Conservation (phyloP, 2,113 vertebrate species). For the Cacatua alba region DNA sequence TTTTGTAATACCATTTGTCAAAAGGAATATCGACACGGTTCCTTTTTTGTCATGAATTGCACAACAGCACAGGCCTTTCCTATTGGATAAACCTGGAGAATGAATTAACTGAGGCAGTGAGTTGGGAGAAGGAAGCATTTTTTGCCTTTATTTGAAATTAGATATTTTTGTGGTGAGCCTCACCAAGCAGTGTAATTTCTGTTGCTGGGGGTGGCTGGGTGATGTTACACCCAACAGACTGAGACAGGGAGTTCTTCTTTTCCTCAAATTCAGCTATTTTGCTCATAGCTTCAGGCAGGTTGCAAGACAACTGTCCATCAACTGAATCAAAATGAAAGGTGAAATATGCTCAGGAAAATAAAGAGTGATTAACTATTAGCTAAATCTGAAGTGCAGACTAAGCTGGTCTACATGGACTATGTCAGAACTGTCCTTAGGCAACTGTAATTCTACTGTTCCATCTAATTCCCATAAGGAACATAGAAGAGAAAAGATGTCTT, state of each 20-base stretch:
- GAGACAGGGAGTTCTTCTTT: background rate
- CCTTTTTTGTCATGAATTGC: background rate
- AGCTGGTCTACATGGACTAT: background rate
- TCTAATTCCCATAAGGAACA: background rate
- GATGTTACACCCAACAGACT: background rate
- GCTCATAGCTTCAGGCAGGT: background rate
- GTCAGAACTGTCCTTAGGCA: background rate
- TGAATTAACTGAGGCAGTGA: background rate
- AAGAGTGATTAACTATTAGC: background rate
- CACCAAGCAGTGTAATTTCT: background rate
- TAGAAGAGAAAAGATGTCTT: background rate
- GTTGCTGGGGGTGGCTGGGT: background rate
- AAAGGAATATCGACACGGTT: background rate
- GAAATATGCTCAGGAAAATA: background rate
- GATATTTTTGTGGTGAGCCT: background rate
- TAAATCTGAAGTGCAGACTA: background rate
- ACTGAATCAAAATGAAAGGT: background rate
- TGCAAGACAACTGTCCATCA: background rate
- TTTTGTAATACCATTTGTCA: background rate
- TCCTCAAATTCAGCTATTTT: background rate
- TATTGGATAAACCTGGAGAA: background rate
- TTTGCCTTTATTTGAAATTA: background rate
- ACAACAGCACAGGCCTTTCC: background rate
- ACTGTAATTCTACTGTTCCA: background rate
- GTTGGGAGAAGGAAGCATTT: background rate